Base-by-base conservation (phyloP, 2,113 vertebrate species). In the Neogobius melanostomus region DNA sequence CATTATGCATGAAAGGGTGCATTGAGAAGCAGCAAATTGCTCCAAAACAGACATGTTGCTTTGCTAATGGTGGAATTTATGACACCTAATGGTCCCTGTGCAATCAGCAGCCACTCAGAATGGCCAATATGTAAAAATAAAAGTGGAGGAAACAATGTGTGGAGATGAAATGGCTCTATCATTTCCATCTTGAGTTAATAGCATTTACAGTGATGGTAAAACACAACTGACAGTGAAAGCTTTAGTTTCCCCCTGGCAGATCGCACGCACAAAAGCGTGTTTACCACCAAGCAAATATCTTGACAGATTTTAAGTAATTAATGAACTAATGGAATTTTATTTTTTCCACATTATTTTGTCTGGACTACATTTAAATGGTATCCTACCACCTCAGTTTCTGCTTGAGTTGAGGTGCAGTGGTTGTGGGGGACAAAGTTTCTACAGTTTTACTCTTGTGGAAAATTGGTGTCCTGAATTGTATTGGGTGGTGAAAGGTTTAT, bases 1-100 rank as follows among this genome's bases (percentile, higher is more conserved):
- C 84, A 85, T 86, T 90, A 90, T 85, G 74, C 84, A 87, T 86
- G 77, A 86, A 88, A 74, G 79, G 56, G 73, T 65, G 77, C 73
- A 69, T 76, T 75, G 79, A 84, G 72, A 84, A 87, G 84, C 82
- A 47, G 71, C 79, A 90, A 85, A 86, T 89, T 86, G 74, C 79
- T 71, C 67, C 64, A 80, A 87, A 87, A 84, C 68, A 81, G 81
- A 81, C 75, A 83, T 78, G 74, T 85, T 83, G 75, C 81, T 77
- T 80, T 73, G 59, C 71, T 79, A 83, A 88, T 87, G 85, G 69
- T 16, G 62, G 73, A 66, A 83, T 83, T 82, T 80, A 82, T 85
- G 79, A 60, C 43, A 16, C 72, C 53, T 85, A 82, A 85, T 80
- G 81, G 81, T 61, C 64, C 52, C 47, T 50, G 2, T 66, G 64